Evolutionary conservation across 2,888 invertebrate species (phyloP), one percentile per base, ranked within the genome.

Genomic region (Uropetala carovei): DNA sequence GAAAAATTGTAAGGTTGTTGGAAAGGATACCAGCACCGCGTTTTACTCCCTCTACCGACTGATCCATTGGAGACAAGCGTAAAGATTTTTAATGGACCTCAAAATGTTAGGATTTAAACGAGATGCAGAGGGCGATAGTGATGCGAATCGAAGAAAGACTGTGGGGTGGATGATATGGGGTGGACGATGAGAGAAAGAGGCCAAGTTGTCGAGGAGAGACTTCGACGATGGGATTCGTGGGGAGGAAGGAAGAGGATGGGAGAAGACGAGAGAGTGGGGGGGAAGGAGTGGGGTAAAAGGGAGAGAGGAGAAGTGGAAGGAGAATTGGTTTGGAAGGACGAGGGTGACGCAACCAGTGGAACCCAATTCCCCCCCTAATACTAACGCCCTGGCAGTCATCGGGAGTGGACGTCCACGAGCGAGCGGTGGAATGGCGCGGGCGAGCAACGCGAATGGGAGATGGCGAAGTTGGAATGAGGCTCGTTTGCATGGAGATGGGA

Each of bases 261-360:
- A 43, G 13, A 10, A 0, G 82, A 30, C 13, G 43, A 27, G 30
- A 11, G 30, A 82, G 81, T 4, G 81, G 14, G 30, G 82, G 11
- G n/a, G n/a, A 82, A 18, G 57, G 57, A n/a, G 83, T 43, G 43
- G 43, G 43, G 43, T 43, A 43, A 43, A 5, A 43, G 43, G 5
- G 43, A 5, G 43, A 43, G 11, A 5, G 4, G 57, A 56, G 83
- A 56, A 0, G 83, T 9, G 56, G 56, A 11, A 13, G 18, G 81
- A 30, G 43, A 5, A 43, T 43, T 43, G 43, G 43, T 3, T 43
- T 43, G 43, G 43, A 64, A 89, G 89, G 64, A 30, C 64, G 64
- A 18, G 89, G 56, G 56, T 68, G 89, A 89, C 89, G 89, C 89
- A 89, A 89, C 89, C 89, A 68, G 89, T 89, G 89, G 89, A 89